Evolutionary conservation across 1,140 invertebrate species (phyloP).

Genomic region (Penaeus chinensis): DNA sequence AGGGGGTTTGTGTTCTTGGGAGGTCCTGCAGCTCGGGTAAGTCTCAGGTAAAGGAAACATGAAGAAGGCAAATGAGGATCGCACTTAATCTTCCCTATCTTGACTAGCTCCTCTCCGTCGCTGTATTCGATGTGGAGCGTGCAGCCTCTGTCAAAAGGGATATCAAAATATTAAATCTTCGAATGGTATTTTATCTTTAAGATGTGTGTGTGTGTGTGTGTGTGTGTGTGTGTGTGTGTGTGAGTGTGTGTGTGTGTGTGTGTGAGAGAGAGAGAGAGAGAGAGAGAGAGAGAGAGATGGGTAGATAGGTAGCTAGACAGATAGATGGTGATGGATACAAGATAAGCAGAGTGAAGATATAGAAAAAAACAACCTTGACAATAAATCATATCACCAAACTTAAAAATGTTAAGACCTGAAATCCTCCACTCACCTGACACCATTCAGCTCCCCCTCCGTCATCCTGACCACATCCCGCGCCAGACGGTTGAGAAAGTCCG

Average conservation of each 20-base stretch:
- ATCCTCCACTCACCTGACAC: constrained; percentile 48
- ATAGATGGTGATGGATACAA: neutral
- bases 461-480: constrained; percentile 59
- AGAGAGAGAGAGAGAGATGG: no score
- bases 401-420: neutral
- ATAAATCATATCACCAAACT: no score
- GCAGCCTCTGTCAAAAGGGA: constrained; percentile 43
- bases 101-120: constrained; percentile 51
- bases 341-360: neutral
- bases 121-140: constrained; percentile 56
- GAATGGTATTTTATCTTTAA: no score
- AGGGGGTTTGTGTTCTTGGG: constrained; percentile 48
- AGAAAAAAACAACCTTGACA: neutral
- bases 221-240: no score
- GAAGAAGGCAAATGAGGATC: constrained; percentile 57
- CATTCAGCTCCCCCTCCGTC: constrained; percentile 58
- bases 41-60: constrained; percentile 53
- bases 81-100: constrained; percentile 59
- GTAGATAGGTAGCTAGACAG: neutral
- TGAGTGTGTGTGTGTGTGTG: no score
- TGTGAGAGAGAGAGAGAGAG: no score
- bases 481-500: constrained; percentile 61
- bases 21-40: constrained; percentile 33
- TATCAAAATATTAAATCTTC: no score
- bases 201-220: no score